A percentile compares a stretch with the other conserved stretches of the same genome.
phyloP scores from a whole-genome alignment of 1,140 invertebrate genomes.

The Aphaenogaster floridana region DNA sequence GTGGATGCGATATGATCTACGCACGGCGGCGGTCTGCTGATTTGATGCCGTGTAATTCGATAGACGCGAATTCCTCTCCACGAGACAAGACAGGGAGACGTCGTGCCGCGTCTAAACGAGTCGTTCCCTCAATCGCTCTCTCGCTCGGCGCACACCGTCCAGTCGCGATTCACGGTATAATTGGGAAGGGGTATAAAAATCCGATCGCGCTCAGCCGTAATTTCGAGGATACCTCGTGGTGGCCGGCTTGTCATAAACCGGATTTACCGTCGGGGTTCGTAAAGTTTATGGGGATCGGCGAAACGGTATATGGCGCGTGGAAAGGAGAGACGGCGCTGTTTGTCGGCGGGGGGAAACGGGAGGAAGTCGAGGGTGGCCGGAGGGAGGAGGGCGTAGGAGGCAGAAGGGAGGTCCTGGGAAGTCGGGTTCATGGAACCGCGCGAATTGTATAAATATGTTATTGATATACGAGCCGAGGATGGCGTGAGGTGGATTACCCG shows the following conservation, averaged over 20 bases:
- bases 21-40: slow-evolving; percentile 34
- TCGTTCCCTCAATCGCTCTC: slow-evolving; percentile 51
- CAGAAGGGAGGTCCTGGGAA: slow-evolving; percentile 58
- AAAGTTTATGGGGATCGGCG: slow-evolving; percentile 84
- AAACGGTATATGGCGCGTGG: slow-evolving; percentile 76
- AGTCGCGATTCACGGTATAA: slow-evolving; percentile 52
- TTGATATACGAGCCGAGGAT: slow-evolving; percentile 31
- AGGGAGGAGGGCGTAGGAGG: slow-evolving; percentile 44
- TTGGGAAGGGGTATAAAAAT: slow-evolving; percentile 77
- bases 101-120: slow-evolving; percentile 43
- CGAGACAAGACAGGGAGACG: slow-evolving; percentile 2
- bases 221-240: slow-evolving; percentile 81
- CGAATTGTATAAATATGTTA: slow-evolving; percentile 71
- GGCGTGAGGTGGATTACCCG: slow-evolving; percentile 14
- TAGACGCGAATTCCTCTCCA: slow-evolving; percentile 34
- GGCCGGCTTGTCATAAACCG: slow-evolving; percentile 83
- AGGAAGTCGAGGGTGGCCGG: slow-evolving; percentile 10
- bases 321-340: slow-evolving; percentile 30
- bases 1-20: slow-evolving; percentile 20
- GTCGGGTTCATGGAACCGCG: slow-evolving; percentile 67
- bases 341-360: neutral
- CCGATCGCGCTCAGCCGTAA: slow-evolving; percentile 80
- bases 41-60: slow-evolving; percentile 63
- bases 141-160: neutral
- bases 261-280: slow-evolving; percentile 83